These are phyloP conservation scores for Micrastur ruficollis DNA, from an alignment of 2,797 vertebrate species.

Conservation along the genomic window DNA sequence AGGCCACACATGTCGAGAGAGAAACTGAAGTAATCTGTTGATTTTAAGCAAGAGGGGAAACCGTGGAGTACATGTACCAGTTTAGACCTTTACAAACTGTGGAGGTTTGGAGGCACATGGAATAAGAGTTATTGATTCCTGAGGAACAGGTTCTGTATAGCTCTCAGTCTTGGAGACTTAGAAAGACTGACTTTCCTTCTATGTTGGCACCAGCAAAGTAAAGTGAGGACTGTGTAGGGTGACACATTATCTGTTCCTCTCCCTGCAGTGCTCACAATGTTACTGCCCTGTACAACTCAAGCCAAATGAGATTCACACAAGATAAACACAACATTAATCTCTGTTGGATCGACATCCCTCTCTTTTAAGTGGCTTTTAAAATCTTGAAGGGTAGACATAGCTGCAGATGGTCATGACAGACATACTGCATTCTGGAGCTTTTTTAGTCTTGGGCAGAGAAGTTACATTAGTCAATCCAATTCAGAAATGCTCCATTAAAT, in stretches of 20 bases:
- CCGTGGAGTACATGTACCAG: accelerated
- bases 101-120: background rate
- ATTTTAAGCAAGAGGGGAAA: background rate
- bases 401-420: background rate
- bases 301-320: background rate
- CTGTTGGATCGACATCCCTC: background rate
- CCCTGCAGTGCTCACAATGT: background rate
- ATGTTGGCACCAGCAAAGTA: background rate
- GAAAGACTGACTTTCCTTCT: background rate
- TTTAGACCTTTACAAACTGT: background rate
- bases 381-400: background rate
- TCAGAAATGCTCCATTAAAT: background rate
- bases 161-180: background rate
- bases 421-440: background rate
- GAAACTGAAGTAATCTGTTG: background rate
- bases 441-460: background rate
- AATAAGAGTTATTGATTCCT: background rate
- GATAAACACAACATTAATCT: background rate
- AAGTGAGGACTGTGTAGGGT: background rate
- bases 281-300: background rate
- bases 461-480: background rate
- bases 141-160: background rate
- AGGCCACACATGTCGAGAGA: background rate
- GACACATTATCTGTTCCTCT: background rate
- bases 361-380: background rate